Evolutionary conservation across 2,888 invertebrate genomes (phyloP).

Genomic region (Cinara cedri): DNA sequence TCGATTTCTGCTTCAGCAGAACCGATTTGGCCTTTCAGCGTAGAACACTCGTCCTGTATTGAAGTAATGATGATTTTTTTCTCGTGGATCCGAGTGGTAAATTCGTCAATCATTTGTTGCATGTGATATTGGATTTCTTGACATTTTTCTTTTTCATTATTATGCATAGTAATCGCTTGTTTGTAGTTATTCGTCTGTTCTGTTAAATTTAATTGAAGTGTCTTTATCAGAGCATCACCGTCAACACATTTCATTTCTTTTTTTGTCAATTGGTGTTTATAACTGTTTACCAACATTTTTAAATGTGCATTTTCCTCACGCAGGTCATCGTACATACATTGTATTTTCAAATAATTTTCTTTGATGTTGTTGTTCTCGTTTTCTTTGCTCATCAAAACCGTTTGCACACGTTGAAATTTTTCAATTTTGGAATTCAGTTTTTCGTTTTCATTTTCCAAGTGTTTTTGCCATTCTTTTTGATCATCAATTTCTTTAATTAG

Average conservation of each 20-base stretch:
- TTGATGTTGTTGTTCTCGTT: background rate
- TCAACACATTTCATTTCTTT: background rate
- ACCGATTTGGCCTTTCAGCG: background rate
- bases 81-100: background rate
- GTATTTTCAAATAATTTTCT: conserved; percentile 5
- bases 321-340: background rate
- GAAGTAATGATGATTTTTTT: background rate
- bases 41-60: background rate
- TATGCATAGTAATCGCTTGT: background rate
- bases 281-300: background rate
- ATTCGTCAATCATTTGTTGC: background rate
- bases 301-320: background rate
- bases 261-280: background rate
- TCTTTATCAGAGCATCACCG: background rate
- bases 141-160: conserved; percentile 1
- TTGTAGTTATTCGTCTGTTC: background rate
- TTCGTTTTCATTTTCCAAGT: conserved; percentile 30
- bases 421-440: conserved; percentile 16
- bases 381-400: background rate
- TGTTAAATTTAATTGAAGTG: background rate
- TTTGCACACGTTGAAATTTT: background rate
- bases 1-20: background rate
- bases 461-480: conserved; percentile 29
- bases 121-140: background rate
- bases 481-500: conserved; percentile 32